Conservation (phyloP, 2,888 invertebrate genomes). For the Agrotis segetum region DNA sequence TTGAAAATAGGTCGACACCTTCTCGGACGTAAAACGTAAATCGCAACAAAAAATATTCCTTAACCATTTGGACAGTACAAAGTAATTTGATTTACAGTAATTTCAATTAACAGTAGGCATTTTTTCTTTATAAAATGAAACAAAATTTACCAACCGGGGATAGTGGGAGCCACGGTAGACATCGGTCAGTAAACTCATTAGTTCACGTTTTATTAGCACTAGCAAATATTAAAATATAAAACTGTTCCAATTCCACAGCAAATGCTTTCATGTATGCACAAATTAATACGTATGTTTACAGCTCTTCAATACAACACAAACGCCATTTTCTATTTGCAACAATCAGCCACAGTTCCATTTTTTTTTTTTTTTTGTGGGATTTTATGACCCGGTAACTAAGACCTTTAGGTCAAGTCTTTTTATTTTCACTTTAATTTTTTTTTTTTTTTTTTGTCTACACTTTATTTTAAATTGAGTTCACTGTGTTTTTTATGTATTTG, state of each 20-base stretch:
- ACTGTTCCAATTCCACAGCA: conserved; percentile 55
- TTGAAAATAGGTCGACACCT: conserved; percentile 84
- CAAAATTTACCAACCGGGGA: conserved; percentile 85
- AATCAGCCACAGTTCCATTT: conserved; percentile 24
- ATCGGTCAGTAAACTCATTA: conserved; percentile 90
- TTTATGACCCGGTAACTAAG: too few species aligned
- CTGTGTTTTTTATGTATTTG: too few species aligned
- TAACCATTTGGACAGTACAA: neutral
- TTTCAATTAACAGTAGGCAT: conserved; percentile 28
- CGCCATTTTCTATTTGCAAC: conserved; percentile 84
- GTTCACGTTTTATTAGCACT: conserved; percentile 83
- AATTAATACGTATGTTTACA: conserved; percentile 83
- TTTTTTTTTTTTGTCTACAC: too few species aligned
- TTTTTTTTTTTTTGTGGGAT: too few species aligned
- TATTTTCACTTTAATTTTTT: too few species aligned
- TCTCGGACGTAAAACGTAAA: conserved; percentile 28
- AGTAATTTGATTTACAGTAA: conserved; percentile 4
- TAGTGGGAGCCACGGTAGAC: conserved; percentile 91
- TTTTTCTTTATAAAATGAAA: conserved; percentile 13
- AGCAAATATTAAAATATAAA: conserved; percentile 69
- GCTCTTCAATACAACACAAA: conserved; percentile 85
- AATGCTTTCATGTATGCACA: conserved; percentile 65
- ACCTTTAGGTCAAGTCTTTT: too few species aligned
- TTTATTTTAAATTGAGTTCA: too few species aligned
- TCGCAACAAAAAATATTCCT: neutral